Percentiles rank a stretch among this genome's conserved stretches.
Evolutionary conservation across 2,797 vertebrate genomes (phyloP).

Genomic region (Myiotriccus ornatus): DNA sequence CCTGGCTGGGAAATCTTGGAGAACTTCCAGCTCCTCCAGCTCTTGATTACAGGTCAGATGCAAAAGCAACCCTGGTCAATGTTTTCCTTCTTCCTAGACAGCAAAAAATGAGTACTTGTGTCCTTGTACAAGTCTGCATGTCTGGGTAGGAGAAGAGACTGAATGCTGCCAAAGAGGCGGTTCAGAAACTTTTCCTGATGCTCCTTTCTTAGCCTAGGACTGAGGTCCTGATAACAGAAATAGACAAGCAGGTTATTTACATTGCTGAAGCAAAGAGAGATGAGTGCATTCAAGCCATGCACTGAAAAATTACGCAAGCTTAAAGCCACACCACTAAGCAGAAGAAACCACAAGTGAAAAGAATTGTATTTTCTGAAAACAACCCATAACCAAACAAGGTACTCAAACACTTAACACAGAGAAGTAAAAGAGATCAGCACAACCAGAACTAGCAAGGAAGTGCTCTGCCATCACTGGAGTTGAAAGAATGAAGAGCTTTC

Average conservation of each 20-base stretch:
- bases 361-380: background rate
- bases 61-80: background rate
- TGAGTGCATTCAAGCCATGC: background rate
- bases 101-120: background rate
- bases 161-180: background rate
- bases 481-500: background rate
- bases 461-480: rapidly evolving
- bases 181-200: background rate
- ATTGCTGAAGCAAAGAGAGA: background rate
- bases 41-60: background rate
- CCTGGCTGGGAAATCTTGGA: background rate
- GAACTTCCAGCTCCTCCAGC: background rate
- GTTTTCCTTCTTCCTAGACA: background rate
- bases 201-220: background rate
- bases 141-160: background rate
- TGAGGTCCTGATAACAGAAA: background rate
- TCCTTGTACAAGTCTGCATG: rapidly evolving
- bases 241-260: background rate
- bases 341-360: background rate
- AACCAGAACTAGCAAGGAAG: background rate
- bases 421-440: background rate
- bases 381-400: background rate
- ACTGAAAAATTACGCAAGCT: background rate
- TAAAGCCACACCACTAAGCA: background rate
- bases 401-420: rapidly evolving